Evolutionary conservation across 64 coral and sea anemone species (phyloP).

Genomic region (Stylophora pistillata): DNA sequence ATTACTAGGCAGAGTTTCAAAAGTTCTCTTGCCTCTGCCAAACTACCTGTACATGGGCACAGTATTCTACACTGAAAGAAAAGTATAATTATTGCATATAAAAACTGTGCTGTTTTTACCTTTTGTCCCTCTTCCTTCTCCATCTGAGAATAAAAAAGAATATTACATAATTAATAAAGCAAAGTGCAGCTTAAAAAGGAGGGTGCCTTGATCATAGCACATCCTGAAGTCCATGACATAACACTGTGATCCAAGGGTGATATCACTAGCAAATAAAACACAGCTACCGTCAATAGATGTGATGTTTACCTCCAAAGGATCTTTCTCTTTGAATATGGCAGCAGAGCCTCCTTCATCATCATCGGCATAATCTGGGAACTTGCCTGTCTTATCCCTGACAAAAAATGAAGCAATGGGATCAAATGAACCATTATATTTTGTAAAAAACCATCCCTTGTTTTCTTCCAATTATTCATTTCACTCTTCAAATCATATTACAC

Average conservation of each 20-base stretch:
- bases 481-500: no score
- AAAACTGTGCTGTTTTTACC: slow-evolving; percentile 26
- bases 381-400: slow-evolving; percentile 90
- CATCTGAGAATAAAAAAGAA: slow-evolving; percentile 49
- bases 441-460: background rate
- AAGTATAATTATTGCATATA: slow-evolving; percentile 2
- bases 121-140: slow-evolving; percentile 85
- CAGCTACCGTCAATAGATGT: background rate
- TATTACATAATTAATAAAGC: background rate
- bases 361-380: slow-evolving; percentile 95
- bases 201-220: background rate
- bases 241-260: no score
- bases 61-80: no score
- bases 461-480: no score
- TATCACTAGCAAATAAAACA: no score
- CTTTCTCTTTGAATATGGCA: slow-evolving; percentile 94
- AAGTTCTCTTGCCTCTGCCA: no score
- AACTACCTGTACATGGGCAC: no score
- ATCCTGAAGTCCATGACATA: background rate
- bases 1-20: no score
- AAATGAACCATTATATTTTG: background rate
- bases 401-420: slow-evolving; percentile 5
- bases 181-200: background rate
- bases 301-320: slow-evolving; percentile 74
- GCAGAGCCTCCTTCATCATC: slow-evolving; percentile 96